These are phyloP conservation scores for Nothura maculosa DNA, from an alignment of 2,797 vertebrate species.

Conservation along the genomic window DNA sequence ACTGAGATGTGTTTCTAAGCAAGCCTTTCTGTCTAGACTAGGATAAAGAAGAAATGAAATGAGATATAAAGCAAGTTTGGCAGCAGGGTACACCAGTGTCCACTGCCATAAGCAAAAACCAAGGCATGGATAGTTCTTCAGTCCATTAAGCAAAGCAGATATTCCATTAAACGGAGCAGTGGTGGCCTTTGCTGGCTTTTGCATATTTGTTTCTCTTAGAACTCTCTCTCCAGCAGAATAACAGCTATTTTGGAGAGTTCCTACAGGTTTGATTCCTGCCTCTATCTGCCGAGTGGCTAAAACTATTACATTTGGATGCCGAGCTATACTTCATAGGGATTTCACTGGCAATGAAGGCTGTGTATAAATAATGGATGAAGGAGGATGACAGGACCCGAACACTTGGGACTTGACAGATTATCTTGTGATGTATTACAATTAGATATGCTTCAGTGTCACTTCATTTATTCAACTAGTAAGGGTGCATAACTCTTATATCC, in stretches of 20 bases:
- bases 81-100: background rate
- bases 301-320: slow-evolving; percentile 34
- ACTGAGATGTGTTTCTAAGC: background rate
- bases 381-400: slow-evolving; percentile 76
- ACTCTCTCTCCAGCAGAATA: background rate
- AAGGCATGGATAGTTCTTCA: background rate
- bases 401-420: slow-evolving; percentile 85
- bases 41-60: background rate
- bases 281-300: slow-evolving; percentile 40
- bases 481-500: slow-evolving; percentile 80
- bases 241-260: background rate
- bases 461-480: slow-evolving; percentile 86
- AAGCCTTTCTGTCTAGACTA: background rate
- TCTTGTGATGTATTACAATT: slow-evolving; percentile 86
- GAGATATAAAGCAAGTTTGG: slow-evolving; percentile 21
- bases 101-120: background rate
- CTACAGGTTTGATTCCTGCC: slow-evolving; percentile 1
- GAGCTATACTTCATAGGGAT: slow-evolving; percentile 71
- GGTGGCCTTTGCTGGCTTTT: background rate
- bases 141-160: background rate
- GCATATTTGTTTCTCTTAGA: background rate
- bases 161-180: background rate
- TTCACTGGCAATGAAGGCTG: slow-evolving; percentile 71
- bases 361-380: slow-evolving; percentile 82
- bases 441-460: slow-evolving; percentile 83